Conservation (phyloP, 2,888 invertebrate genomes). For the Cristatella mucedo region DNA sequence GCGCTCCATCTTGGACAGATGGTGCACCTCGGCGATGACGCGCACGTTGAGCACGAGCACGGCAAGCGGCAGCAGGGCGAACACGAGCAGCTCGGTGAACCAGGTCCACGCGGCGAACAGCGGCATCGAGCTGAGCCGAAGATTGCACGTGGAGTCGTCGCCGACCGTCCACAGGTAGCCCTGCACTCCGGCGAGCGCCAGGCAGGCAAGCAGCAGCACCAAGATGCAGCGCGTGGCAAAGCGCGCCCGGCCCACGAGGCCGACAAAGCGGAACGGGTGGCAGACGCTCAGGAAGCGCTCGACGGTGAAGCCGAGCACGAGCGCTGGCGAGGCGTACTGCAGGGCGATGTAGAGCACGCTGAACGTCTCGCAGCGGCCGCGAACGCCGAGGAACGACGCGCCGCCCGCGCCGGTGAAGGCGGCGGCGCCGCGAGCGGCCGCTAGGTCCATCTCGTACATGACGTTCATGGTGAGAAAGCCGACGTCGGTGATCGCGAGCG, state of each 20-base stretch:
- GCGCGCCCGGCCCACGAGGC: constrained; percentile 21
- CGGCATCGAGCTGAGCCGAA: constrained; percentile 13
- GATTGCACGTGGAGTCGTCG: constrained; percentile 5
- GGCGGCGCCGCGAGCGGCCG: too few species aligned
- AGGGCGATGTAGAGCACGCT: constrained; percentile 26
- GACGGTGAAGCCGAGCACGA: constrained; percentile 35
- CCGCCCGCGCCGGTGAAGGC: too few species aligned
- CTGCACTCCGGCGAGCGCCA: constrained; percentile 25
- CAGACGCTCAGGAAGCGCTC: constrained; percentile 36
- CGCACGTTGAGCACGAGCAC: constrained; percentile 33
- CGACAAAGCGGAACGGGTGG: constrained; percentile 24
- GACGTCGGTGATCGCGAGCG: constrained; percentile 31
- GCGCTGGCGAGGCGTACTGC: constrained; percentile 31
- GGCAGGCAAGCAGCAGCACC: constrained; percentile 20
- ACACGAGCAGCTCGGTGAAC: constrained; percentile 30
- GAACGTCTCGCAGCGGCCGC: constrained; percentile 33
- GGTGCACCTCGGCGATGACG: constrained; percentile 29
- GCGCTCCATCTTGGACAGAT: constrained; percentile 11
- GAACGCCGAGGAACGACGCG: too few species aligned
- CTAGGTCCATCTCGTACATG: constrained; percentile 25
- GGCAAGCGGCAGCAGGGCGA: constrained; percentile 28
- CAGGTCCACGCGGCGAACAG: constrained; percentile 32
- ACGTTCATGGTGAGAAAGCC: constrained; percentile 29
- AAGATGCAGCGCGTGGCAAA: constrained; percentile 26
- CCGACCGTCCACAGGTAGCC: constrained; percentile 30